Evolutionary conservation across 92 coral and sea anemone species (phyloP).

Genomic region (Porites evermanni): DNA sequence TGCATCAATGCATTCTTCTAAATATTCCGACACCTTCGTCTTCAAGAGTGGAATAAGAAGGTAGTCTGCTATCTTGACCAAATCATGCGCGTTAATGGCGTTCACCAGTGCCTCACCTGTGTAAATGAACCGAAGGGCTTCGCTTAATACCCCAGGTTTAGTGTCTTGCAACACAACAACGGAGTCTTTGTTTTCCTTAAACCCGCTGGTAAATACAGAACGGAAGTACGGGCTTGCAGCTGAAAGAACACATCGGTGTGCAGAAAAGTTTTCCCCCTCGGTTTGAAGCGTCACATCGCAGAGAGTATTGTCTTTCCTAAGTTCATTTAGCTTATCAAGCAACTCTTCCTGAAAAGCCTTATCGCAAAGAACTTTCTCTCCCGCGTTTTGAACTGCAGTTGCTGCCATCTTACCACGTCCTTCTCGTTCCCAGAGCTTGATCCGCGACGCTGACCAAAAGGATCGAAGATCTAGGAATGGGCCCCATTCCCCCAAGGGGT

Average conservation of each 20-base stretch:
- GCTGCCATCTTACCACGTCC: neutral
- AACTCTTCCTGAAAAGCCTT: neutral
- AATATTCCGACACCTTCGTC: conserved; percentile 48
- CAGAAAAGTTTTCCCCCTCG: conserved; percentile 62
- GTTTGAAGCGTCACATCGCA: conserved; percentile 79
- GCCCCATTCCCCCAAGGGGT: too few species aligned
- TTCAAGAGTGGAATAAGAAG: conserved; percentile 66
- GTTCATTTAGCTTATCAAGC: neutral
- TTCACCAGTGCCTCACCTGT: conserved; percentile 70
- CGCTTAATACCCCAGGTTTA: conserved; percentile 44
- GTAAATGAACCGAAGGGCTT: conserved; percentile 64
- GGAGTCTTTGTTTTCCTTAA: conserved; percentile 34
- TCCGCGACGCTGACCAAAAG: too few species aligned
- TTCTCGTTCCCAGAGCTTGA: too few species aligned
- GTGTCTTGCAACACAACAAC: conserved; percentile 48
- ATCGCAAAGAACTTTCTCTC: neutral
- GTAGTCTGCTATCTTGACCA: conserved; percentile 66
- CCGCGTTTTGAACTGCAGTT: neutral
- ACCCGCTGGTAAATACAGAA: conserved; percentile 60
- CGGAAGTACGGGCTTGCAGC: conserved; percentile 78
- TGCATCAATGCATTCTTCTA: conserved; percentile 45
- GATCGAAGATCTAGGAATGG: too few species aligned
- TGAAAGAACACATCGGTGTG: conserved; percentile 72
- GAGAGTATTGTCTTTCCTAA: conserved; percentile 22
- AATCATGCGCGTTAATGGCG: conserved; percentile 59